Evolutionary conservation across 2,797 vertebrate species (phyloP).

Genomic region (Cichlasoma orientale): DNA sequence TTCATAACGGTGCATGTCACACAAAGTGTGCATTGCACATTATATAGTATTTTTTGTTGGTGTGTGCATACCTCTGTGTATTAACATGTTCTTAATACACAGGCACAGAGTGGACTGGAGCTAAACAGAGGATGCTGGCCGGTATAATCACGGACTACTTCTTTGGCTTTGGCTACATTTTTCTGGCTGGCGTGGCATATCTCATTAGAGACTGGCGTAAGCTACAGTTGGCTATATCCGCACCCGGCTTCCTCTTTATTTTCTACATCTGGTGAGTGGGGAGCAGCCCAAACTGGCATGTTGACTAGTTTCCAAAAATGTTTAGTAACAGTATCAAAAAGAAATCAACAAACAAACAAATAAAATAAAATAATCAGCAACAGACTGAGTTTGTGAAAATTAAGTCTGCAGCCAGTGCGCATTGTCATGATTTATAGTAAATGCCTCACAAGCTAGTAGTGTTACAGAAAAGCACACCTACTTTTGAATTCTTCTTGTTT

Average conservation of each 20-base stretch:
- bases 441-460: constrained; percentile 9
- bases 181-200: constrained; percentile 83
- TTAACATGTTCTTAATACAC: constrained; percentile 1
- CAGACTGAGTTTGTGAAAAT: not conserved
- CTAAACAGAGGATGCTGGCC: constrained; percentile 76
- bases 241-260: constrained; percentile 76
- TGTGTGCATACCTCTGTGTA: not conserved
- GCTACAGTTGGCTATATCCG: constrained; percentile 82
- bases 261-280: constrained; percentile 83
- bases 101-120: constrained; percentile 88
- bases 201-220: constrained; percentile 84
- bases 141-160: constrained; percentile 78
- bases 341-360: not conserved
- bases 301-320: not conserved
- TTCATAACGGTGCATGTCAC: no score
- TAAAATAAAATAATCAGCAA: not conserved
- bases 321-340: not conserved
- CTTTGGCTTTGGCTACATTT: constrained; percentile 83
- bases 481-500: not conserved
- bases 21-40: no score
- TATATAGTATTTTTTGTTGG: not conserved
- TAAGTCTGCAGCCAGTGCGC: not conserved
- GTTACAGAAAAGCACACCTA: not conserved
- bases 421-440: not conserved
- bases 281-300: not conserved